These are phyloP conservation scores for Acanthaster planci DNA, from an alignment of 35 echinoderm and acorn worm species.

Conservation along the genomic window DNA sequence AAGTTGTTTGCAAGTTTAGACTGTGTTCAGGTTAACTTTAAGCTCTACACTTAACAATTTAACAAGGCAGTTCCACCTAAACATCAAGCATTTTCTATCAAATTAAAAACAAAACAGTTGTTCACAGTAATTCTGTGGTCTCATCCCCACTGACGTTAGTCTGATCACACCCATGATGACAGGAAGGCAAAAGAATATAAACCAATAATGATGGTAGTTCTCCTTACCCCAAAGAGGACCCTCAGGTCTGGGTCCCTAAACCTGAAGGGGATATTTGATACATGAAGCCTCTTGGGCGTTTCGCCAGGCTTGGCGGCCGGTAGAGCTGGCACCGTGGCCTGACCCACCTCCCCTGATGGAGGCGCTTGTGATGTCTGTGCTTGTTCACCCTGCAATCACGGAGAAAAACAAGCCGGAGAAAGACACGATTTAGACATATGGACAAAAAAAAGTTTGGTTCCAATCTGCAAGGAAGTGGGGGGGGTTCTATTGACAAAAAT, in stretches of 20 bases:
- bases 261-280: constrained; percentile 99
- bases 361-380: constrained; percentile 72
- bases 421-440: background rate
- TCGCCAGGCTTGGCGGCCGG: constrained; percentile 78
- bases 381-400: constrained; percentile 64
- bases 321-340: constrained; percentile 48
- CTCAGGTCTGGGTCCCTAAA: constrained; percentile 98
- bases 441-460: no score
- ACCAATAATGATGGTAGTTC: background rate
- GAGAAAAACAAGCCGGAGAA: constrained; percentile 29
- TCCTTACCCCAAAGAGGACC: constrained; percentile 97
- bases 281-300: constrained; percentile 96
- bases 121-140: no score
- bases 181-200: background rate
- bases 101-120: no score
- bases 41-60: no score
- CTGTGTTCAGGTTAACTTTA: no score
- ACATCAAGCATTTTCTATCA: no score
- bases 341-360: constrained; percentile 65
- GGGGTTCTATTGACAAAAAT: no score
- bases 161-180: background rate
- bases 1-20: no score
- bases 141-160: background rate
- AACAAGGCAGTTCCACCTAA: no score
- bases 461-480: no score